phyloP scores from a whole-genome alignment of 1,140 invertebrate species.

The Drosophila nannoptera region DNA sequence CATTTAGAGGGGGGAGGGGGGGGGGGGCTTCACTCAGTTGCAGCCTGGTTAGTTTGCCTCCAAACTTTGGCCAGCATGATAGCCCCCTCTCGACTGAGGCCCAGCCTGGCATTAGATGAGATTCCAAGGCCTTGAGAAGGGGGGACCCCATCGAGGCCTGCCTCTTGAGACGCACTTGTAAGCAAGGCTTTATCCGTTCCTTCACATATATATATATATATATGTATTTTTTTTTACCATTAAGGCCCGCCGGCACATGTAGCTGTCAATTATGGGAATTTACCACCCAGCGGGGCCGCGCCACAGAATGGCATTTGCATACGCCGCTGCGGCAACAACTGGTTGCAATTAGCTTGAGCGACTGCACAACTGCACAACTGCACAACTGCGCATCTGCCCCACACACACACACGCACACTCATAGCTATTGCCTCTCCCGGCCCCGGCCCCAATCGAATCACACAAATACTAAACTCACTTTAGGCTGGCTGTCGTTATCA shows the following conservation, averaged over 20 bases:
- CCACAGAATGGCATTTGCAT: constrained; percentile 10
- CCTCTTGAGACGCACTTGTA: constrained; percentile 1
- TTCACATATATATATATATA: neutral
- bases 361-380: constrained; percentile 3
- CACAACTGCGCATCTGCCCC: constrained; percentile 1
- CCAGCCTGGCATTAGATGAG: too few relatives aligned
- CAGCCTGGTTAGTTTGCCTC: neutral
- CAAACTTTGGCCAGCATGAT: too few relatives aligned
- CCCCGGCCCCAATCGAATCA: constrained; percentile 16
- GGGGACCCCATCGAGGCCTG: too few relatives aligned
- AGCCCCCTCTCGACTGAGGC: too few relatives aligned
- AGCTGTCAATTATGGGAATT: constrained; percentile 14
- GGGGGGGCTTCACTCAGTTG: neutral
- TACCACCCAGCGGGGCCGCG: constrained; percentile 1
- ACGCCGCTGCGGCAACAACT: constrained; percentile 22
- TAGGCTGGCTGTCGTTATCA: constrained; percentile 22
- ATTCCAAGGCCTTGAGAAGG: too few relatives aligned
- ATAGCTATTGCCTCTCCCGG: neutral
- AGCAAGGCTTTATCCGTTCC: too few relatives aligned
- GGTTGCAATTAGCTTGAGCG: constrained; percentile 31
- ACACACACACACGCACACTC: neutral
- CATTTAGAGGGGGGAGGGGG: neutral
- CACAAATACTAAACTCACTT: constrained; percentile 23
- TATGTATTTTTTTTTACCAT: neutral
- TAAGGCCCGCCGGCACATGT: neutral